Percentiles rank a stretch among this genome's conserved stretches.
These are phyloP conservation scores for Dolichopus griseipennis DNA, from an alignment of 2,888 invertebrate species.

Conservation along the genomic window DNA sequence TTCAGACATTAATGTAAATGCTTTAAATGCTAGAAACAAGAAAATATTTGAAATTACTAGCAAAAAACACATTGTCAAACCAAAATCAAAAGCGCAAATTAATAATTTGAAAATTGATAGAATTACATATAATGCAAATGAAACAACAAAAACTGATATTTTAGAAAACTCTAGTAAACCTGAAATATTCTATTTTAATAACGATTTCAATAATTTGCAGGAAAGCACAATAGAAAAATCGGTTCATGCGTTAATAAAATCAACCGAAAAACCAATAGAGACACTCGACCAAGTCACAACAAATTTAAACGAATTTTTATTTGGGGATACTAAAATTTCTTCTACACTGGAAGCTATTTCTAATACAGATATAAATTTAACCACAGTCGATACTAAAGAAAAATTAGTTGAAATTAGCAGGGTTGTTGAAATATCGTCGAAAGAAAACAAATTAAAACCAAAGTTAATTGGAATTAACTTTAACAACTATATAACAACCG, in stretches of 20 bases:
- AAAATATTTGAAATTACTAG: constrained; percentile 46
- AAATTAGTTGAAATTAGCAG: constrained; percentile 61
- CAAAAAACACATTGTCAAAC: constrained; percentile 41
- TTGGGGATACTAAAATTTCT: constrained; percentile 21
- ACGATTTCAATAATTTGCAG: constrained; percentile 24
- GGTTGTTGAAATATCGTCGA: constrained; percentile 59
- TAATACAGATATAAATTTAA: neutral
- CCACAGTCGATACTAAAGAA: constrained; percentile 36
- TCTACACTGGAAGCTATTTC: constrained; percentile 18
- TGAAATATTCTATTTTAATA: neutral
- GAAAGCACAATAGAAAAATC: constrained; percentile 34
- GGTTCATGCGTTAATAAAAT: constrained; percentile 40
- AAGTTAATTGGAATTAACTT: constrained; percentile 46
- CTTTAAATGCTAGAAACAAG: constrained; percentile 47
- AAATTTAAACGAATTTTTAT: constrained; percentile 19
- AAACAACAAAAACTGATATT: constrained; percentile 15
- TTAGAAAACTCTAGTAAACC: neutral
- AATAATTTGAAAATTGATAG: constrained; percentile 17
- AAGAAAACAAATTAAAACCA: constrained; percentile 51
- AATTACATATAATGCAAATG: constrained; percentile 24
- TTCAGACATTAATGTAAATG: constrained; percentile 45
- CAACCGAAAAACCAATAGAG: constrained; percentile 24
- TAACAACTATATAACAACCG: constrained; percentile 45
- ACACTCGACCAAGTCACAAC: constrained; percentile 12
- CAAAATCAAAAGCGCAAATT: constrained; percentile 30